Conservation (phyloP, 2,113 vertebrate genomes). For the Xiphophorus hellerii region DNA sequence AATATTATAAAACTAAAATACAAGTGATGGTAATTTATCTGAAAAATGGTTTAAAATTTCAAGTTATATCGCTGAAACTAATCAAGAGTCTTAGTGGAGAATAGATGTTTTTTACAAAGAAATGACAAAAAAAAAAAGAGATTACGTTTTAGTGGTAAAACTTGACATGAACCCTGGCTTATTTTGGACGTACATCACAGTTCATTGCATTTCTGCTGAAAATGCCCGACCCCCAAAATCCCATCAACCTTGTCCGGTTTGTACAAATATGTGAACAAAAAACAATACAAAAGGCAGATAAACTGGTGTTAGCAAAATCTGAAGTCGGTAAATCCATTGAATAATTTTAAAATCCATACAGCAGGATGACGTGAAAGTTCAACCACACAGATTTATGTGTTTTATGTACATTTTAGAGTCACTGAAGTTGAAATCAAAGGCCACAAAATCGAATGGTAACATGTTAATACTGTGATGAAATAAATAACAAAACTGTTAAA, state of each 20-base stretch:
- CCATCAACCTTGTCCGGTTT: not conserved
- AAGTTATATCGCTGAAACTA: conserved; percentile 77
- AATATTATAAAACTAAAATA: conserved; percentile 41
- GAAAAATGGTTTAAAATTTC: conserved; percentile 65
- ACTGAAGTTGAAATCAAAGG: conserved; percentile 31
- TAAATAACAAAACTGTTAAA: not conserved
- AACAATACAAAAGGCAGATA: not conserved
- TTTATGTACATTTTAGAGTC: not conserved
- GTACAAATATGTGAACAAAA: not conserved
- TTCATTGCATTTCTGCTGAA: not conserved
- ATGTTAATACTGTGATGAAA: not conserved
- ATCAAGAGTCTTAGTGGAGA: conserved; percentile 50
- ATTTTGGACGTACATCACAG: too few relatives aligned
- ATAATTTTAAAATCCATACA: not conserved
- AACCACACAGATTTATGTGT: not conserved
- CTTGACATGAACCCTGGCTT: not conserved
- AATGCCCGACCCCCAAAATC: not conserved
- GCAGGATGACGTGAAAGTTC: not conserved
- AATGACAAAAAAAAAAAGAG: conserved; percentile 7
- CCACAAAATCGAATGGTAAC: conserved; percentile 12
- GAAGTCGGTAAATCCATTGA: not conserved
- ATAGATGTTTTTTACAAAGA: conserved; percentile 33
- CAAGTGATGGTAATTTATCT: conserved; percentile 46
- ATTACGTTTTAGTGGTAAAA: conserved; percentile 15
- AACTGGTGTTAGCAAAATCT: not conserved